A percentile compares a stretch with the other conserved stretches of the same genome.
These are phyloP conservation scores for Ferdinandea cuprea DNA, from an alignment of 2,888 invertebrate species.

Conservation along the genomic window DNA sequence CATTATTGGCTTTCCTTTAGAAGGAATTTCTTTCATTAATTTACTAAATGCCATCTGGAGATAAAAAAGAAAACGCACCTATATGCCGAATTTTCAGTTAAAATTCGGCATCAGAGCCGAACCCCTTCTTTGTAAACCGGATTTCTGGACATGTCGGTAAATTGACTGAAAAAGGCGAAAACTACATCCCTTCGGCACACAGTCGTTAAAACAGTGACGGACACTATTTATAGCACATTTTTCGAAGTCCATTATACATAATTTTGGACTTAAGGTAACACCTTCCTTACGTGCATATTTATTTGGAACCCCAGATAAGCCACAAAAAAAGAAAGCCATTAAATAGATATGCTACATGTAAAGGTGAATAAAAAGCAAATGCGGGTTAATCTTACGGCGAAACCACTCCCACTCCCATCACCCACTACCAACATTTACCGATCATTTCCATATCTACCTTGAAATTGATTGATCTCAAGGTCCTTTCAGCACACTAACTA, in stretches of 20 bases:
- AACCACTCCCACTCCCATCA: too few relatives aligned
- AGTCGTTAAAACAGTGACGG: conserved; percentile 3
- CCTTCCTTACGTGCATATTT: conserved; percentile 10
- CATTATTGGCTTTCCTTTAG: conserved; percentile 5
- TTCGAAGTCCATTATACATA: conserved; percentile 25
- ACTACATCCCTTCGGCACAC: conserved; percentile 25
- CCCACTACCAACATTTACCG: too few relatives aligned
- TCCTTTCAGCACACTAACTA: too few relatives aligned
- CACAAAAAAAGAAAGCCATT: too few relatives aligned
- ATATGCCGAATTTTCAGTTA: conserved; percentile 28
- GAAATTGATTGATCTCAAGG: too few relatives aligned
- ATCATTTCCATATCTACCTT: too few relatives aligned
- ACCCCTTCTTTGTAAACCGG: conserved; percentile 20
- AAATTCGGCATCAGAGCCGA: conserved; percentile 34
- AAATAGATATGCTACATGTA: too few relatives aligned
- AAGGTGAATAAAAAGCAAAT: too few relatives aligned
- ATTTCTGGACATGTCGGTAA: conserved; percentile 22
- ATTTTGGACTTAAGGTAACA: conserved; percentile 9
- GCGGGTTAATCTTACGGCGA: too few relatives aligned
- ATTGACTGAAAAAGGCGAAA: conserved; percentile 27
- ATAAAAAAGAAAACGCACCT: conserved; percentile 36
- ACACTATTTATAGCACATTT: conserved; percentile 18
- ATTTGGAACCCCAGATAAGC: not conserved
- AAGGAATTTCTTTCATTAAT: conserved; percentile 22
- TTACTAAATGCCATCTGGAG: conserved; percentile 8